phyloP scores from a whole-genome alignment of 2,113 vertebrate genomes.

The Solea senegalensis region DNA sequence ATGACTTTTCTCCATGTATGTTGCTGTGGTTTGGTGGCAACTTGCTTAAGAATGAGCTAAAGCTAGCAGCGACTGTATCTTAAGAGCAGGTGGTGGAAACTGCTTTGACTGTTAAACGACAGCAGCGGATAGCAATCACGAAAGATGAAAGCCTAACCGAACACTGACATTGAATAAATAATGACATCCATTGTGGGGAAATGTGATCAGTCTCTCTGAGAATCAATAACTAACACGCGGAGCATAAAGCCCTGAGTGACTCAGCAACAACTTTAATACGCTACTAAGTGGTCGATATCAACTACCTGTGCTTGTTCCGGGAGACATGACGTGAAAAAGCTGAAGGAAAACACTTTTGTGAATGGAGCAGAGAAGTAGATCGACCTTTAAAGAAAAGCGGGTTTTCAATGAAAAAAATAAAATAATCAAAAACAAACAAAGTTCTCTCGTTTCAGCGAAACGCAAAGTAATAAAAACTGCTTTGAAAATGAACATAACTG shows the following conservation, averaged over 20 bases:
- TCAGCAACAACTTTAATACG: conserved; percentile 73
- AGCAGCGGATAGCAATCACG: conserved; percentile 52
- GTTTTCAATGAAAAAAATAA: too few relatives aligned
- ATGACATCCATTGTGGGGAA: conserved; percentile 73
- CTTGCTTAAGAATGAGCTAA: neutral
- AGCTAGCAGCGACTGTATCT: conserved; percentile 2
- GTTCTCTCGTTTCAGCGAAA: neutral
- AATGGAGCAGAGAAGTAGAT: conserved; percentile 28
- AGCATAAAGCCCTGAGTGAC: conserved; percentile 71
- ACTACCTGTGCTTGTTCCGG: conserved; percentile 51
- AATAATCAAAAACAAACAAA: neutral
- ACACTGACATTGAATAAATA: conserved; percentile 75
- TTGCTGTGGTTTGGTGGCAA: neutral
- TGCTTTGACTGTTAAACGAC: conserved; percentile 19
- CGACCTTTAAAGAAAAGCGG: conserved; percentile 11
- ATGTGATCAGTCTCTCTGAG: conserved; percentile 74
- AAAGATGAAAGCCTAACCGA: conserved; percentile 66
- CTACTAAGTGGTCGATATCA: conserved; percentile 63
- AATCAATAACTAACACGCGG: conserved; percentile 77
- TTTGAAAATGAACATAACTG: neutral
- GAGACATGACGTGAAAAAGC: conserved; percentile 42
- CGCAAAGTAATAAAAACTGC: neutral
- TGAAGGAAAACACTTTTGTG: conserved; percentile 26
- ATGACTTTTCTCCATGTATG: conserved; percentile 16
- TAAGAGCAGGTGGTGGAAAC: neutral